Conservation (phyloP, 23 tunicate genomes). For the Corella eumyota region DNA sequence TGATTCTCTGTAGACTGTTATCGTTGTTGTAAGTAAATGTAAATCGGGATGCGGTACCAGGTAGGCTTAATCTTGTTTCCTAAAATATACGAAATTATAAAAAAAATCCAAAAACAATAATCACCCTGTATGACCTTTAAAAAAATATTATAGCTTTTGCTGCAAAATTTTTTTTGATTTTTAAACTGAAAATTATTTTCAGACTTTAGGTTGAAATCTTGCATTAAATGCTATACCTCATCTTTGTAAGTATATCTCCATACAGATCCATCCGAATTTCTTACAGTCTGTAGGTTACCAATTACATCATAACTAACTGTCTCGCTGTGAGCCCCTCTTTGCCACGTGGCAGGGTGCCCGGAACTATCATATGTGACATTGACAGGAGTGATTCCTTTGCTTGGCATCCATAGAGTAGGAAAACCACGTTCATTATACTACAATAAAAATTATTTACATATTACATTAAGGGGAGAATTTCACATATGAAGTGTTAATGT, state of each 20-base stretch:
- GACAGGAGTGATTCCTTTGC: slow-evolving; percentile 53
- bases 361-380: slow-evolving; percentile 70
- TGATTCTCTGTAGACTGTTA: slow-evolving; percentile 31
- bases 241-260: slow-evolving; percentile 52
- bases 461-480: no score
- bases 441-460: not conserved
- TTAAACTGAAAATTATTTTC: not conserved
- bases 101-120: not conserved
- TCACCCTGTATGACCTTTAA: not conserved
- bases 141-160: not conserved
- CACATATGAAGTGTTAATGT: not conserved
- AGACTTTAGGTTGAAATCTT: not conserved
- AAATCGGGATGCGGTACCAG: slow-evolving; percentile 27
- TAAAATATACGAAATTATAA: slow-evolving; percentile 3
- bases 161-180: not conserved
- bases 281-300: slow-evolving; percentile 29
- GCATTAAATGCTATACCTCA: slow-evolving; percentile 11
- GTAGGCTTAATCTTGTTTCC: slow-evolving; percentile 25
- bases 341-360: slow-evolving; percentile 85
- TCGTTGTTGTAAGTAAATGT: slow-evolving; percentile 38
- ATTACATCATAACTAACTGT: slow-evolving; percentile 32
- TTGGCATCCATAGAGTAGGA: slow-evolving; percentile 86
- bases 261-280: slow-evolving; percentile 26
- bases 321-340: slow-evolving; percentile 55
- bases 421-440: slow-evolving; percentile 69